These are phyloP conservation scores for Lysiphlebus fabarum DNA, from an alignment of 1,140 invertebrate genomes.

Conservation along the genomic window DNA sequence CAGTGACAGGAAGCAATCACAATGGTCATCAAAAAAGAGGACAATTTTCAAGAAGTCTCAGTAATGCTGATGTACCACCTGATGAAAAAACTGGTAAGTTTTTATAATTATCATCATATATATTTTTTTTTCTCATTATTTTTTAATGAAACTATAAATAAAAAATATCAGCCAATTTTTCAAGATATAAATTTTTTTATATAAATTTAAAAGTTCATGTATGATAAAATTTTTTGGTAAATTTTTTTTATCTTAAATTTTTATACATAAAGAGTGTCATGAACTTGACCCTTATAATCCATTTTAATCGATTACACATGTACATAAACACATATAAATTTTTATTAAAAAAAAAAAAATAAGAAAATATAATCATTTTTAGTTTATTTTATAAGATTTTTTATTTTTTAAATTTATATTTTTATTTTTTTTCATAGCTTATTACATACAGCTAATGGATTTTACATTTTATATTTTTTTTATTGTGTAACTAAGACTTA, in stretches of 20 bases:
- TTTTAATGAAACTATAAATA: background rate
- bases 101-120: constrained; percentile 10
- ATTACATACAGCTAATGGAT: no score
- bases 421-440: no score
- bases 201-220: constrained; percentile 11
- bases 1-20: constrained; percentile 38
- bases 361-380: no score
- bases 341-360: no score
- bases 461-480: no score
- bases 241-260: background rate
- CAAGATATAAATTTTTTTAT: background rate
- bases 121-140: constrained; percentile 5
- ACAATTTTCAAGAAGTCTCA: constrained; percentile 77
- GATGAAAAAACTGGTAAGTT: constrained; percentile 80
- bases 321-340: no score
- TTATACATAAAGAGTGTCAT: constrained; percentile 18
- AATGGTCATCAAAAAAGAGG: constrained; percentile 58
- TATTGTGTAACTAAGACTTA: background rate
- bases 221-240: background rate
- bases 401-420: no score
- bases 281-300: constrained; percentile 22
- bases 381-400: no score
- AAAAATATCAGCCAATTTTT: background rate
- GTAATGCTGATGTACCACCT: constrained; percentile 73
- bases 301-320: constrained; percentile 17